These are phyloP conservation scores for Coluber constrictor DNA, from an alignment of 2,797 vertebrate species.

Conservation along the genomic window DNA sequence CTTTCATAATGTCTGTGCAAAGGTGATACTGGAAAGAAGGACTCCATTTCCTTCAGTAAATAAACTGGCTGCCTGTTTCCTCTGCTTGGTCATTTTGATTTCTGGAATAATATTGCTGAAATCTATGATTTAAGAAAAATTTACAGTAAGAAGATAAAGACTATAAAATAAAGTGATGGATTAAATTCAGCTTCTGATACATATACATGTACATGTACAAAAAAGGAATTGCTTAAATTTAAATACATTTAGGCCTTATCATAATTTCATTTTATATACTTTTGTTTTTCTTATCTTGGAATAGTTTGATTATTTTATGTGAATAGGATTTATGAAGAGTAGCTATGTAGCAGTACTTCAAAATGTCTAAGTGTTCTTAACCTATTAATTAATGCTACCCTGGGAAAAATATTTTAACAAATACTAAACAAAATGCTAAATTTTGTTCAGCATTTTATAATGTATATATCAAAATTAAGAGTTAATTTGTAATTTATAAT, in stretches of 20 bases:
- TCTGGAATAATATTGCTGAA: not conserved
- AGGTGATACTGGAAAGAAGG: not conserved
- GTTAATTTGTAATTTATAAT: not conserved
- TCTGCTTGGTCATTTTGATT: not conserved
- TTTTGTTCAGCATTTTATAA: not conserved
- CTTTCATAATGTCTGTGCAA: not conserved
- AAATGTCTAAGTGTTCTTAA: not conserved
- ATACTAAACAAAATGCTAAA: not conserved
- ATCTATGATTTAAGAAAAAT: not conserved
- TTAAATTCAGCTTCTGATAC: not conserved
- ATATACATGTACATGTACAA: not conserved
- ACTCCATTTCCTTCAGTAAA: conserved; percentile 2
- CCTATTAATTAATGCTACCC: not conserved
- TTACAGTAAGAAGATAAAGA: not conserved
- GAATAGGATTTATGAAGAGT: not conserved
- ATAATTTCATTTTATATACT: not conserved
- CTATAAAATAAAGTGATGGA: not conserved
- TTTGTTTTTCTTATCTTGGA: not conserved
- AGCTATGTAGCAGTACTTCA: not conserved
- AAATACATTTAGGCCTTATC: not conserved
- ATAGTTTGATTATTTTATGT: not conserved
- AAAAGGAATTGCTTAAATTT: not conserved
- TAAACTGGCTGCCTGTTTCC: not conserved
- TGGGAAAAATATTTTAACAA: not conserved
- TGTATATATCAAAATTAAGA: not conserved